Evolutionary conservation across 2,797 vertebrate genomes (phyloP).

Genomic region (Allobates femoralis): DNA sequence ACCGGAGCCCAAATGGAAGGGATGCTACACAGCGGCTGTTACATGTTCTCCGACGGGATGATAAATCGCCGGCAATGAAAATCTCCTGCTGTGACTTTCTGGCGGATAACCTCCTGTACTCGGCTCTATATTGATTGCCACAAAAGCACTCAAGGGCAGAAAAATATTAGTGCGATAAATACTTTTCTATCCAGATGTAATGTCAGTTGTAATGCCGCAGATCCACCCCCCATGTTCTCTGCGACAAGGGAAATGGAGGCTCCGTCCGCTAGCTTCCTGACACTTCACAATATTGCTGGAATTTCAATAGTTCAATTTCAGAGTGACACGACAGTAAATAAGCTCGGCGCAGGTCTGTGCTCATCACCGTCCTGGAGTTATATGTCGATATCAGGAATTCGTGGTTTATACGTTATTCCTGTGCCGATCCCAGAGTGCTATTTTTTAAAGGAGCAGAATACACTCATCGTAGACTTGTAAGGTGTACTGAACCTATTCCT

Average conservation of each 20-base stretch:
- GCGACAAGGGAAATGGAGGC: constrained; percentile 14
- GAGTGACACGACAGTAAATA: constrained; percentile 27
- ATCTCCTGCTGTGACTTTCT: constrained; percentile 56
- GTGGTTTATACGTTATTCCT: not conserved
- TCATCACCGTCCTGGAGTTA: not conserved
- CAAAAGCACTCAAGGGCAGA: constrained; percentile 58
- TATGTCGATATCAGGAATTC: not conserved
- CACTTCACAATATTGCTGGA: constrained; percentile 4
- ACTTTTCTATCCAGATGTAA: constrained; percentile 59
- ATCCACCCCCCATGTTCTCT: constrained; percentile 48
- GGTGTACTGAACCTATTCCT: not conserved
- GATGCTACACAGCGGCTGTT: not conserved
- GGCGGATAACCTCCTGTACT: constrained; percentile 58
- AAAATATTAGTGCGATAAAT: constrained; percentile 63
- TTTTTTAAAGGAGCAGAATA: not conserved
- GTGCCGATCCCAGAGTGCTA: not conserved
- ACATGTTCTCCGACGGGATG: constrained; percentile 27
- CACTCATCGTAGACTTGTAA: not conserved
- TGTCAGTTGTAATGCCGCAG: constrained; percentile 46
- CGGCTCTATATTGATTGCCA: constrained; percentile 58
- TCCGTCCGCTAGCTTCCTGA: constrained; percentile 12
- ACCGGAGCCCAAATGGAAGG: not conserved
- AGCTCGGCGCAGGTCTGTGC: not conserved
- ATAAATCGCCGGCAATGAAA: constrained; percentile 59
- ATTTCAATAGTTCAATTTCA: constrained; percentile 36